Evolutionary conservation across 2,113 vertebrate genomes (phyloP).

Genomic region (Rafetus swinhoei): DNA sequence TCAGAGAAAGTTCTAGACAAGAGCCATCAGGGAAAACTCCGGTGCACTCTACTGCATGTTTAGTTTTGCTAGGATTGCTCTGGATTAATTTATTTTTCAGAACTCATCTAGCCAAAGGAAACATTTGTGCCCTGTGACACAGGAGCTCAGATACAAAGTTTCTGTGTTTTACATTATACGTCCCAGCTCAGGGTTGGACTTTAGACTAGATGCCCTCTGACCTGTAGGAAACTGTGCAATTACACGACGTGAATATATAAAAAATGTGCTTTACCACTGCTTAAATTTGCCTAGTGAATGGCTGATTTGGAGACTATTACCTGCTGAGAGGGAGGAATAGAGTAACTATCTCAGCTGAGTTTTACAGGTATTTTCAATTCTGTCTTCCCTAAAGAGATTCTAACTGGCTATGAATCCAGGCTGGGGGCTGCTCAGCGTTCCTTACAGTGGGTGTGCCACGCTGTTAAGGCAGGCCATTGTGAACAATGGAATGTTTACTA

Average conservation of each 20-base stretch:
- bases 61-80: background rate
- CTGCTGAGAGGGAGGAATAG: background rate
- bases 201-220: conserved; percentile 1
- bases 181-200: background rate
- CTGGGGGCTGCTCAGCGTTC: conserved; percentile 58
- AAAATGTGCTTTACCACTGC: background rate
- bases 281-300: conserved; percentile 3
- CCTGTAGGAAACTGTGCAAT: conserved; percentile 32
- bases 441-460: conserved; percentile 61
- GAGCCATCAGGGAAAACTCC: background rate
- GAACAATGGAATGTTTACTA: conserved; percentile 10
- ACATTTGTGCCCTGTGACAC: background rate
- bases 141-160: background rate
- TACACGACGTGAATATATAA: conserved; percentile 1
- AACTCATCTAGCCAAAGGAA: conserved; percentile 16
- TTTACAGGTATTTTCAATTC: conserved; percentile 52
- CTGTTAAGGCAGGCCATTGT: conserved; percentile 47
- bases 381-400: conserved; percentile 23
- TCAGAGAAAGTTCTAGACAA: background rate
- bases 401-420: conserved; percentile 51
- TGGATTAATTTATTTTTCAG: conserved; percentile 37
- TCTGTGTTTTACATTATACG: conserved; percentile 14
- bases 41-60: background rate
- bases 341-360: conserved; percentile 38
- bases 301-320: background rate